Evolutionary conservation across 2,888 invertebrate genomes (phyloP).

Genomic region (Pandemis corylana): DNA sequence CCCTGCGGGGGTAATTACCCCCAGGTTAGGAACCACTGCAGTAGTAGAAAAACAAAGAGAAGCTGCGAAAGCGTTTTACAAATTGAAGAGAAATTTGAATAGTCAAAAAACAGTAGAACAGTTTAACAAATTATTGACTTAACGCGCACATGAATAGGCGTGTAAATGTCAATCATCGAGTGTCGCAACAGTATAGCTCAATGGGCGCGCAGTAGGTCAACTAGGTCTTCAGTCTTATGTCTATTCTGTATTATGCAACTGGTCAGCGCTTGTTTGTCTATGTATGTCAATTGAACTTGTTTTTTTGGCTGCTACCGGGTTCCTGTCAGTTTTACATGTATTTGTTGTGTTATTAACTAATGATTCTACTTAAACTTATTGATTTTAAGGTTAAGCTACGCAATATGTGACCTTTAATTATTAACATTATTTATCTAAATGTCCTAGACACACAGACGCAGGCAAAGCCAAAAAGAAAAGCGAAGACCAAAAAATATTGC

Average conservation of each 20-base stretch:
- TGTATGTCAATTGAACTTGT: constrained; percentile 1
- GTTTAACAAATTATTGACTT: constrained; percentile 24
- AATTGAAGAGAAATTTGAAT: neutral
- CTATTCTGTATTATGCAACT: constrained; percentile 45
- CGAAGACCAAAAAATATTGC: neutral
- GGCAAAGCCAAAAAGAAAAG: neutral
- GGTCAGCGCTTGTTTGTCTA: constrained; percentile 1
- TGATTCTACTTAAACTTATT: too few relatives aligned
- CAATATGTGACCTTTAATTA: too few relatives aligned
- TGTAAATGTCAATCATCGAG: constrained; percentile 36
- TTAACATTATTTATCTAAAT: too few relatives aligned
- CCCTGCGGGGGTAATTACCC: too few relatives aligned
- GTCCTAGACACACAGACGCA: too few relatives aligned
- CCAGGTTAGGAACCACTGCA: too few relatives aligned
- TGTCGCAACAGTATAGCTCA: constrained; percentile 21
- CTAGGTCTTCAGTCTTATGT: constrained; percentile 44
- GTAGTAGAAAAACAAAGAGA: too few relatives aligned
- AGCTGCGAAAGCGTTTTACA: neutral
- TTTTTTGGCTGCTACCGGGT: neutral
- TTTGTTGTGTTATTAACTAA: neutral
- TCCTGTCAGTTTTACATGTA: constrained; percentile 1
- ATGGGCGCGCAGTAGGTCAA: constrained; percentile 48
- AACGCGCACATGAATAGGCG: constrained; percentile 2
- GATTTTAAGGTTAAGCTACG: too few relatives aligned
- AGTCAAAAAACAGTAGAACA: constrained; percentile 19